Conservation (phyloP, 2,888 invertebrate genomes). For the Neoascia interrupta region DNA sequence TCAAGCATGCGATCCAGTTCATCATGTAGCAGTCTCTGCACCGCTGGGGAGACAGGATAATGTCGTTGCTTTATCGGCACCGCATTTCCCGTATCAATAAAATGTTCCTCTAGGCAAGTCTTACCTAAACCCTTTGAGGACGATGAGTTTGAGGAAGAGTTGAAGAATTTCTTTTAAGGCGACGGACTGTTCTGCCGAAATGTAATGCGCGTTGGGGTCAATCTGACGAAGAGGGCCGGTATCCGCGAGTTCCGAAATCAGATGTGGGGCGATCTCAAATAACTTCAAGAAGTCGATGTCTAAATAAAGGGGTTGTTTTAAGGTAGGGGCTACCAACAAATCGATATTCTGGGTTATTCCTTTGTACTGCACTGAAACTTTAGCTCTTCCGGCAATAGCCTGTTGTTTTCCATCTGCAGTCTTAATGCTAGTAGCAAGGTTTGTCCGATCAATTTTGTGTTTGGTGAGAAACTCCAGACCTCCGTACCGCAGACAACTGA, state of each 20-base stretch:
- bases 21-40: slow-evolving; percentile 11
- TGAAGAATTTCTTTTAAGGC: background rate
- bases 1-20: slow-evolving; percentile 37
- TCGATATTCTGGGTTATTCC: no score
- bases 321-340: no score
- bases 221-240: no score
- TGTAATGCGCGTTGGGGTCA: background rate
- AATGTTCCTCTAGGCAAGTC: background rate
- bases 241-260: background rate
- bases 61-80: slow-evolving; percentile 22
- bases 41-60: slow-evolving; percentile 35
- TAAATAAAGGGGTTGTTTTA: background rate
- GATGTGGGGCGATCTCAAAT: background rate
- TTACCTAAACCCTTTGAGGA: slow-evolving; percentile 28
- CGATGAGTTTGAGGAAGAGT: slow-evolving; percentile 12
- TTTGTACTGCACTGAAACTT: background rate
- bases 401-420: background rate
- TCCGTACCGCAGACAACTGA: no score
- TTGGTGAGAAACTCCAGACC: no score
- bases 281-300: slow-evolving; percentile 14
- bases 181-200: background rate
- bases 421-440: background rate
- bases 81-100: slow-evolving; percentile 21
- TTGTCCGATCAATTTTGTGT: background rate
- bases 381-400: background rate